phyloP scores from a whole-genome alignment of 2,113 vertebrate genomes.

The Phylloscopus whistleri region DNA sequence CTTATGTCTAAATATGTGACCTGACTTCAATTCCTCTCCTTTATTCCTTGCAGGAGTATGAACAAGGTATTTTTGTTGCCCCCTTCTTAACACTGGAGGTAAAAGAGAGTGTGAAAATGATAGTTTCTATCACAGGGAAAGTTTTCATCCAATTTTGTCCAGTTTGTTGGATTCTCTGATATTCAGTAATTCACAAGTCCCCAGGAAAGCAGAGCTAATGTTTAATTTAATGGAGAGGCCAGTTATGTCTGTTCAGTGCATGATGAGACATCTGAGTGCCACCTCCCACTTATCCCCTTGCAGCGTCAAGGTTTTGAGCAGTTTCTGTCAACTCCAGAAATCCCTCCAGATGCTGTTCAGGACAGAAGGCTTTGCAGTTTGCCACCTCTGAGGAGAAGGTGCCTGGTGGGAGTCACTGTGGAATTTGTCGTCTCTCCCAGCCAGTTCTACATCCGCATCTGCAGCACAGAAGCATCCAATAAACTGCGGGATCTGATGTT shows the following conservation, averaged over 20 bases:
- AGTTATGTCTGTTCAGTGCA: not conserved
- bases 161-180: not conserved
- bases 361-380: constrained; percentile 77
- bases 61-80: not conserved
- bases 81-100: not conserved
- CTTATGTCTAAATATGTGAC: not conserved
- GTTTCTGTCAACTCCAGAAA: not conserved
- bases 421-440: constrained; percentile 81
- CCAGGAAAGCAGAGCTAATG: not conserved
- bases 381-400: constrained; percentile 51
- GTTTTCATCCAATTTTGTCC: not conserved
- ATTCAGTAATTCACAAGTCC: not conserved
- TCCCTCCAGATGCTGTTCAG: constrained; percentile 84
- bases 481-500: constrained; percentile 87
- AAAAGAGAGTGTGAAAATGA: not conserved
- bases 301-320: constrained; percentile 63
- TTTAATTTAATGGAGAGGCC: not conserved
- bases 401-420: constrained; percentile 80
- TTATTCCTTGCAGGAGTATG: not conserved
- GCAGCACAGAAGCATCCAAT: constrained; percentile 68
- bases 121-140: not conserved
- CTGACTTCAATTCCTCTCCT: not conserved
- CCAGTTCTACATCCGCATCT: constrained; percentile 85
- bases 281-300: not conserved
- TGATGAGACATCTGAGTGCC: not conserved